Evolutionary conservation across 2,797 vertebrate species (phyloP), one percentile per base, ranked within the genome.

Genomic region (Botia almorhae): DNA sequence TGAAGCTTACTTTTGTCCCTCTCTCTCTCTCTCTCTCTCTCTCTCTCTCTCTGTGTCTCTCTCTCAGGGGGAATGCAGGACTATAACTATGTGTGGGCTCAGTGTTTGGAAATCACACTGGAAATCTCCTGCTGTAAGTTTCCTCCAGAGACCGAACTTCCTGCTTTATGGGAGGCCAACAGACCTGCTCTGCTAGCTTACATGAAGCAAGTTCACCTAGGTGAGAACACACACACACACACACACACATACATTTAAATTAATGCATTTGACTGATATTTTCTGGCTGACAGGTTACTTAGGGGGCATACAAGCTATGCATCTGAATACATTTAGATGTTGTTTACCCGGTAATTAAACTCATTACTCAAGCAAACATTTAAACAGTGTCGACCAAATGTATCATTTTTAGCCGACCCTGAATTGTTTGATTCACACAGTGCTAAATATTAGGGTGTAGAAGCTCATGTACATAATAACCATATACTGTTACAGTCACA

Each of bases 111-210:
- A 90, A 86, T 98, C 69, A 98, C 96, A 0, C 70, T 99, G 87
- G 97, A 98, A 74, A 36, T 98, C 81, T 98, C 97, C 0, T 98
- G 96, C 90, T 98, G 96, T 78, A 97, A 97, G 93, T 98, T 94
- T 74, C 97, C 97, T 86, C 91, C 91, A 0, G 89, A 68, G 78
- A n/a, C 82, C 0, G 82, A 95, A 60, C 95, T 98, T 82, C 91
- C 92, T n/a, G 80, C 82, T 36, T 91, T 95, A 82, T 99, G 97
- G 97, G 87, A 50, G 3, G 92, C 94, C 17, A 98, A 98, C 92
- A 95, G 88, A 83, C 87, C 84, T 46, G 92, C 97, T 1, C 87
- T 98, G 78, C 89, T 97, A 1, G 92, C 93, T 73, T 98, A 94
- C 48, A 95, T 98, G 55, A 94, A 93, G 81, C 96, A 97, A 91